phyloP scores from a whole-genome alignment of 2,113 vertebrate species.

The Numida meleagris region DNA sequence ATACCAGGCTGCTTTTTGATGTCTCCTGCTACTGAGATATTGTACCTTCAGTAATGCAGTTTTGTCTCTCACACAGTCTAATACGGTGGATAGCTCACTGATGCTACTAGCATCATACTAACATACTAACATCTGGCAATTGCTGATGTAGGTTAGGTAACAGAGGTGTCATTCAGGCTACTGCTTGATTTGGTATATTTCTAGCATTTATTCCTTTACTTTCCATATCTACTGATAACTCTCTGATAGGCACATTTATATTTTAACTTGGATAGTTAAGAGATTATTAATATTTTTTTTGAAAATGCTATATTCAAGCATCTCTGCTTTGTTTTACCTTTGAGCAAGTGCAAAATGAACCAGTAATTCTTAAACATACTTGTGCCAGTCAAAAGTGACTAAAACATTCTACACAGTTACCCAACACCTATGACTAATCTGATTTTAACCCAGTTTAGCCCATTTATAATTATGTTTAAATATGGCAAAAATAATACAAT shows the following conservation, averaged over 20 bases:
- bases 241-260: neutral
- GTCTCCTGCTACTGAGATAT: neutral
- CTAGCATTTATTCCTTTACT: neutral
- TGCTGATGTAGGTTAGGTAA: neutral
- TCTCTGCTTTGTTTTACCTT: neutral
- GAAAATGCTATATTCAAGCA: neutral
- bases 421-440: neutral
- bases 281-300: neutral
- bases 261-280: conserved; percentile 3
- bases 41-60: neutral
- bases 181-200: neutral
- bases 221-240: neutral
- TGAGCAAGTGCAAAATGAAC: neutral
- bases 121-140: neutral
- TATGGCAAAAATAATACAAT: neutral
- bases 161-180: neutral
- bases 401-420: neutral
- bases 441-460: neutral
- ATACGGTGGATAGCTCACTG: neutral
- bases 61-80: neutral
- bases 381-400: neutral
- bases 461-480: neutral
- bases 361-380: neutral
- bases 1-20: neutral
- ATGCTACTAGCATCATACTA: neutral